Percentiles rank a stretch among this genome's conserved stretches.
These are phyloP conservation scores for Achroia grisella DNA, from an alignment of 1,140 invertebrate species.

Conservation along the genomic window DNA sequence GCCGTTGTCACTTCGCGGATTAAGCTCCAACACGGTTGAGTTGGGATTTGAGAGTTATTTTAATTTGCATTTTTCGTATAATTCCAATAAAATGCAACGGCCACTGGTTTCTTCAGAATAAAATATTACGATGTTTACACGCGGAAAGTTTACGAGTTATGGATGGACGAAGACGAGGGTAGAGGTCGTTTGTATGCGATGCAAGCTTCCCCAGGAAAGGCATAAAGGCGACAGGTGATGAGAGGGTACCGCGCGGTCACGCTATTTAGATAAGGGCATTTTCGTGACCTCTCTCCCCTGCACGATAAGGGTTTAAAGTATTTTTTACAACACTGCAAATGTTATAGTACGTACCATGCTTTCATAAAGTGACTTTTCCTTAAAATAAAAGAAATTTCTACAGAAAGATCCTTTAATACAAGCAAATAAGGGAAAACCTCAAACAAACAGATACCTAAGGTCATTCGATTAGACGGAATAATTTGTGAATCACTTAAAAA, in stretches of 20 bases:
- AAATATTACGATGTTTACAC: slow-evolving; percentile 20
- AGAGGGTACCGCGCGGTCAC: slow-evolving; percentile 38
- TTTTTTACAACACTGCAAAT: slow-evolving; percentile 17
- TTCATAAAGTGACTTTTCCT: too few species aligned
- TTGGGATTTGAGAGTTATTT: slow-evolving; percentile 71
- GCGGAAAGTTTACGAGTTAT: slow-evolving; percentile 32
- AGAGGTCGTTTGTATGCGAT: slow-evolving; percentile 46
- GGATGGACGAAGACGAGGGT: slow-evolving; percentile 26
- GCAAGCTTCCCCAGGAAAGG: slow-evolving; percentile 39
- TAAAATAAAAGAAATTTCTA: not conserved
- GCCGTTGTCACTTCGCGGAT: slow-evolving; percentile 72
- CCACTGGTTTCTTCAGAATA: slow-evolving; percentile 14
- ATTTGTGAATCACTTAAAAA: slow-evolving; percentile 63
- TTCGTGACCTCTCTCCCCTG: slow-evolving; percentile 31
- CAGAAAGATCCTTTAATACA: not conserved
- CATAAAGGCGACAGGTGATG: slow-evolving; percentile 53
- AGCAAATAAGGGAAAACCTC: slow-evolving; percentile 27
- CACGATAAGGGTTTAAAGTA: slow-evolving; percentile 25
- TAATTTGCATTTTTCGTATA: slow-evolving; percentile 68
- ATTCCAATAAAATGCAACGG: slow-evolving; percentile 33
- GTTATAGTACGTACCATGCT: not conserved
- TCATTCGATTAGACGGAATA: slow-evolving; percentile 62
- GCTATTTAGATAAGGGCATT: slow-evolving; percentile 50
- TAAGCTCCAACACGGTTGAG: slow-evolving; percentile 70
- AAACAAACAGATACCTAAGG: slow-evolving; percentile 38